Conservation (phyloP, 2,113 vertebrate species). For the Aphyosemion australe region DNA sequence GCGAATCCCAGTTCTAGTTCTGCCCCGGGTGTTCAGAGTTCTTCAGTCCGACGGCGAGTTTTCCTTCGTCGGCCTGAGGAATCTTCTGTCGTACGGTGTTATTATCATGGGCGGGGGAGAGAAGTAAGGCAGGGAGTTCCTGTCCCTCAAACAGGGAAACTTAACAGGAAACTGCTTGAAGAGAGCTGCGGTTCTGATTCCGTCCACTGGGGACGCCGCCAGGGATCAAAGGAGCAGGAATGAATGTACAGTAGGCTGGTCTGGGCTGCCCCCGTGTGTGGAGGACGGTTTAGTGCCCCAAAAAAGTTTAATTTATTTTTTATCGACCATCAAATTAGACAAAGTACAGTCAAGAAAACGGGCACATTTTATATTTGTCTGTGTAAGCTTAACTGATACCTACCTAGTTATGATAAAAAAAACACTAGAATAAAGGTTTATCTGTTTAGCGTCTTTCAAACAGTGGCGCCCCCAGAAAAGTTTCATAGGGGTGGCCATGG, state of each 20-base stretch:
- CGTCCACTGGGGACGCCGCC: conserved; percentile 53
- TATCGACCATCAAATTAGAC: too few species aligned
- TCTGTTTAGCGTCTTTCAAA: too few species aligned
- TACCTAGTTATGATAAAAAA: too few species aligned
- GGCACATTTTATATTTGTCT: too few species aligned
- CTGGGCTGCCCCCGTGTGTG: neutral
- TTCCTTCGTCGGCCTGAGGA: conserved; percentile 21
- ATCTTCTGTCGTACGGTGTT: conserved; percentile 52
- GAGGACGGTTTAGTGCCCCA: neutral
- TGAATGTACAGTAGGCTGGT: conserved; percentile 40
- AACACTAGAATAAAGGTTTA: too few species aligned
- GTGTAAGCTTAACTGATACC: too few species aligned
- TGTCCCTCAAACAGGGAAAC: conserved; percentile 78
- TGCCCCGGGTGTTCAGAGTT: conserved; percentile 3
- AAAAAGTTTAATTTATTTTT: too few species aligned
- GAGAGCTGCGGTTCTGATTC: conserved; percentile 31
- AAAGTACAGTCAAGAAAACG: too few species aligned
- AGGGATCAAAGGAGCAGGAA: conserved; percentile 46
- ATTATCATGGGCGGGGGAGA: conserved; percentile 66
- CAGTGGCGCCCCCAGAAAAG: too few species aligned
- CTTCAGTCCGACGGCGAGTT: neutral
- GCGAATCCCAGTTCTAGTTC: neutral
- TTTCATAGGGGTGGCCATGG: too few species aligned
- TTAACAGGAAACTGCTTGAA: conserved; percentile 72
- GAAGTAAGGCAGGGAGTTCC: conserved; percentile 73